These are phyloP conservation scores for Drosophila seguyi DNA, from an alignment of 1,140 invertebrate genomes.

Conservation along the genomic window DNA sequence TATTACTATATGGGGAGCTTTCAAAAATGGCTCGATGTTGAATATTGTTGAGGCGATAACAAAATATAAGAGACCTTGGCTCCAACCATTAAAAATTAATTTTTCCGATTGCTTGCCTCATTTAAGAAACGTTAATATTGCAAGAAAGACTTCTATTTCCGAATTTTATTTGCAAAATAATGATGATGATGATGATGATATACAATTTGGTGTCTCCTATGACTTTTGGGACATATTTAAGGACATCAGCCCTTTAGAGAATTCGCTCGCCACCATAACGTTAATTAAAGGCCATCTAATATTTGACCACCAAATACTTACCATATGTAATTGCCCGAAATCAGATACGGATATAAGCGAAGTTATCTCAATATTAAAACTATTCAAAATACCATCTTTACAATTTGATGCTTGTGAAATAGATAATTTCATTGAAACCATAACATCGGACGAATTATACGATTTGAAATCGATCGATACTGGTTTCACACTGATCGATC, in stretches of 20 bases:
- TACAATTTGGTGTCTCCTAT: not conserved
- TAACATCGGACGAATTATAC: not conserved
- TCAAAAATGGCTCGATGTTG: not conserved
- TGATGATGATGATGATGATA: no score
- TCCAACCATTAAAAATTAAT: not conserved
- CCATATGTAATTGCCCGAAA: not conserved
- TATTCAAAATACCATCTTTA: not conserved
- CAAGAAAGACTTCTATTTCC: not conserved
- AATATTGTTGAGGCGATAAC: not conserved
- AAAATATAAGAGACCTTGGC: not conserved
- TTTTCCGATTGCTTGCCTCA: not conserved
- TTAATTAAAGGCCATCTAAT: not conserved
- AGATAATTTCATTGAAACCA: not conserved
- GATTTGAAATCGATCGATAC: not conserved
- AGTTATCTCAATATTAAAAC: not conserved
- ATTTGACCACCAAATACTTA: not conserved
- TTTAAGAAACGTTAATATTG: not conserved
- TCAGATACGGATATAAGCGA: not conserved
- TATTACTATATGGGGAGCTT: not conserved
- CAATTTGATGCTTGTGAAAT: accelerated
- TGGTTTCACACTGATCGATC: not conserved
- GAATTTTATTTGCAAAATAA: no score
- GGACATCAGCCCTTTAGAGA: not conserved
- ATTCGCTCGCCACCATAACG: not conserved
- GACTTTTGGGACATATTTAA: not conserved